Base-by-base conservation (phyloP, 1,140 invertebrate genomes). In the Choristoneura fumiferana region DNA sequence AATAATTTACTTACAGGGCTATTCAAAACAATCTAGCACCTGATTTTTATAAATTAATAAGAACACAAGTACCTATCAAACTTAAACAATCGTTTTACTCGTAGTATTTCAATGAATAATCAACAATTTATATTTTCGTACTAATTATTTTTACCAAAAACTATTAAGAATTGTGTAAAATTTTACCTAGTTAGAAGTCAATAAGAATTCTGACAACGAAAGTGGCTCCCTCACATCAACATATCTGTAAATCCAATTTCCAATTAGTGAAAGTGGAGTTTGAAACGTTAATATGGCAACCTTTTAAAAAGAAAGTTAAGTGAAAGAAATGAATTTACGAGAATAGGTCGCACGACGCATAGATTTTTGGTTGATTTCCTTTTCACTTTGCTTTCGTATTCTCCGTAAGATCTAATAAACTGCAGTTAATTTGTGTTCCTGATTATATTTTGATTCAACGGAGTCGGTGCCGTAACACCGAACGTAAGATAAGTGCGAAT, bases 291-390 rank as follows among this genome's bases (percentile, higher is more conserved):
- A 18, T 43, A 15, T 83, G 73, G 84, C 71, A 84, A 87, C 80
- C 82, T 81, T 80, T 78, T 69, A 85, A 88, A 87, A 87, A 85
- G 83, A 83, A 86, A 86, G 83, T 86, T 81, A 88, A 84, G 85
- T 86, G 85, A 86, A 86, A 88, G 85, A 88, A 86, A 88, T 86
- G 85, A 83, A 87, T 81, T 85, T 88, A 87, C 84, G 82, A 86
- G 85, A 88, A 86, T 88, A 87, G 85, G 82, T 88, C 85, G 84
- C 82, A 76, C 81, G 81, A 85, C 73, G 85, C 72, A 88, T 88
- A 88, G 84, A 85, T 87, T 88, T 88, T 88, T 88, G 85, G 85
- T 88, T 88, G 85, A 85, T 84, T 87, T 87, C 83, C 76, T 87
- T 87, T 86, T 81, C 81, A 88, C 84, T 88, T 88, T 86, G 76